Conservation (phyloP, 2,888 invertebrate species). For the Pterostichus madidus region DNA sequence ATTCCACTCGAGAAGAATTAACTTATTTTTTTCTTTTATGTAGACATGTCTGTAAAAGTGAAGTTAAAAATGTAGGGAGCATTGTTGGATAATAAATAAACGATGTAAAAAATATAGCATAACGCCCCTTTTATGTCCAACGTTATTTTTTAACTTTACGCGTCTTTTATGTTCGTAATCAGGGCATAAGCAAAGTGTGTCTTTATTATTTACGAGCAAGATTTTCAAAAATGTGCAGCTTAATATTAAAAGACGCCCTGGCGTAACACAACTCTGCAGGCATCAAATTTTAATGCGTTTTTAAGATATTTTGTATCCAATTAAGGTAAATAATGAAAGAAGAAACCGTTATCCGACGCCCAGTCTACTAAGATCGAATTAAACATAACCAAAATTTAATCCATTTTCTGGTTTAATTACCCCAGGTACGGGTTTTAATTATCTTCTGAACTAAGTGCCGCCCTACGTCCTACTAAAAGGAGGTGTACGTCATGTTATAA, state of each 20-base stretch:
- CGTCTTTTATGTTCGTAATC: slow-evolving; percentile 44
- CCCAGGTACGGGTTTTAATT: slow-evolving; percentile 45
- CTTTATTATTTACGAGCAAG: slow-evolving; percentile 44
- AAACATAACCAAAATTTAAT: slow-evolving; percentile 44
- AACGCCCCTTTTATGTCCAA: slow-evolving; percentile 26
- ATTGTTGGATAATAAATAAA: slow-evolving; percentile 15
- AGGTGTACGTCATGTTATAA: slow-evolving; percentile 36
- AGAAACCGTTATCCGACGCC: not conserved
- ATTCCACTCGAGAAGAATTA: too few relatives aligned
- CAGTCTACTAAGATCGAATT: slow-evolving; percentile 3
- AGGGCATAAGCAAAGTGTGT: slow-evolving; percentile 34
- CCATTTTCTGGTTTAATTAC: slow-evolving; percentile 49
- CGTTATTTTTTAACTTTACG: slow-evolving; percentile 46
- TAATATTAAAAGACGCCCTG: slow-evolving; percentile 9
- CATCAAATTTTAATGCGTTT: slow-evolving; percentile 43
- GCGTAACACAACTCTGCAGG: not conserved
- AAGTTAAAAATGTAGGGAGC: not conserved
- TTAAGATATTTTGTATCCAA: slow-evolving; percentile 44
- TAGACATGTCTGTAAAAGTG: not conserved
- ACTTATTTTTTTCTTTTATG: too few relatives aligned
- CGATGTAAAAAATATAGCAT: slow-evolving; percentile 35
- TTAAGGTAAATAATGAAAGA: slow-evolving; percentile 42
- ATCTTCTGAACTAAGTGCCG: slow-evolving; percentile 24
- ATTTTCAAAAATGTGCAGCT: slow-evolving; percentile 30
- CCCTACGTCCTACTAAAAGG: slow-evolving; percentile 13